phyloP scores from a whole-genome alignment of 2,113 vertebrate species.

The Myotis yumanensis region DNA sequence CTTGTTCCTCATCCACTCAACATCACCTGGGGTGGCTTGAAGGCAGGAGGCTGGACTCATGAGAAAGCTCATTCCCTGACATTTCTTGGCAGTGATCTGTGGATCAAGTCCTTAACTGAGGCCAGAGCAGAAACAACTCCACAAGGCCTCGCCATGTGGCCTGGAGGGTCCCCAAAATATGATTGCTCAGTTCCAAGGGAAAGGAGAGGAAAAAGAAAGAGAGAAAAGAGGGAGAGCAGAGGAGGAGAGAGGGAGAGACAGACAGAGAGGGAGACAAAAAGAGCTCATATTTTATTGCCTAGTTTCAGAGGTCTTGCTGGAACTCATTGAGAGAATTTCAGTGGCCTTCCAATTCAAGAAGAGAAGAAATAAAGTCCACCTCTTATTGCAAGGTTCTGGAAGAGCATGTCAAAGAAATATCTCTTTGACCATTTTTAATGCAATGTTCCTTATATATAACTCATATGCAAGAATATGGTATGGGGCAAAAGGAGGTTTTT shows the following conservation, averaged over 20 bases:
- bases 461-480: not conserved
- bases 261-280: too few relatives aligned
- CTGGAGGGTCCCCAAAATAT: not conserved
- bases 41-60: not conserved
- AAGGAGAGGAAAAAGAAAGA: not conserved
- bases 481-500: not conserved
- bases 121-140: not conserved
- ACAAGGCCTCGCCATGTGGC: not conserved
- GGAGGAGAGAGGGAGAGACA: not conserved
- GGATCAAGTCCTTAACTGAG: not conserved
- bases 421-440: not conserved
- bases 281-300: not conserved
- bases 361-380: not conserved
- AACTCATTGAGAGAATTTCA: not conserved
- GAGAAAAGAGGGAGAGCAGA: not conserved
- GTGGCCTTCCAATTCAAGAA: not conserved
- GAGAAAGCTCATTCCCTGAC: not conserved
- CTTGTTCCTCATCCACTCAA: not conserved
- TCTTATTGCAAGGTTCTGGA: not conserved
- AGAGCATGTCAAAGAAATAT: not conserved
- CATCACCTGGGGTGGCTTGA: not conserved
- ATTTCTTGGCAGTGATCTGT: not conserved
- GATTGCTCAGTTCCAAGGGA: not conserved
- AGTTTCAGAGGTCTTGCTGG: not conserved
- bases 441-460: not conserved